These are phyloP conservation scores for Podarcis muralis DNA, from an alignment of 2,113 vertebrate species.

Conservation along the genomic window DNA sequence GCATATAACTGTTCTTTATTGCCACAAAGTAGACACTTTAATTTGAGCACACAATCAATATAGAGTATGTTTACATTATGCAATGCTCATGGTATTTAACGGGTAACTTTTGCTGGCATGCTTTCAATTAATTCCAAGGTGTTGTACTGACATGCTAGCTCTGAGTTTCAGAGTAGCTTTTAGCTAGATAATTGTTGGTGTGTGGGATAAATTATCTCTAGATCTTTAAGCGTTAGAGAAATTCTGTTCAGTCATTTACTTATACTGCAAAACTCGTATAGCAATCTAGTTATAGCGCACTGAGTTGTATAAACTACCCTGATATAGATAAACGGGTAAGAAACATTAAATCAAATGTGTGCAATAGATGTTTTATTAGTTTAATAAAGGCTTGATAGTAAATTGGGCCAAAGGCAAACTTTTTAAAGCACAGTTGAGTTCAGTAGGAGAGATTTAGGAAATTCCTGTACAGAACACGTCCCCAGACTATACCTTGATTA, in stretches of 20 bases:
- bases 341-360: neutral
- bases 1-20: neutral
- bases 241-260: neutral
- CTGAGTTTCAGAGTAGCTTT: constrained; percentile 6
- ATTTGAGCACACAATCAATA: neutral
- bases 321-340: neutral
- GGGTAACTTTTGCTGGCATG: constrained; percentile 14
- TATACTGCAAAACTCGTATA: neutral
- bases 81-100: constrained; percentile 5
- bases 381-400: neutral
- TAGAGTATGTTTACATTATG: neutral
- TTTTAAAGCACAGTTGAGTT: neutral
- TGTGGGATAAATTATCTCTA: neutral
- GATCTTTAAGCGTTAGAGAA: neutral
- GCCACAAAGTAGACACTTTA: neutral
- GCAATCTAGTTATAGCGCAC: neutral
- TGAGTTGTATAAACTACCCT: neutral
- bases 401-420: neutral
- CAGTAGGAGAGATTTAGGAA: neutral
- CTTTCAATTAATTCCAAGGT: neutral
- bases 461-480: too few species aligned
- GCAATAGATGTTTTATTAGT: neutral
- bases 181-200: constrained; percentile 5
- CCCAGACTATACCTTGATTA: neutral
- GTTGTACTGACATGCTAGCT: neutral